phyloP scores from a whole-genome alignment of 2,888 invertebrate species.

The Xestoiulus laeticollis region DNA sequence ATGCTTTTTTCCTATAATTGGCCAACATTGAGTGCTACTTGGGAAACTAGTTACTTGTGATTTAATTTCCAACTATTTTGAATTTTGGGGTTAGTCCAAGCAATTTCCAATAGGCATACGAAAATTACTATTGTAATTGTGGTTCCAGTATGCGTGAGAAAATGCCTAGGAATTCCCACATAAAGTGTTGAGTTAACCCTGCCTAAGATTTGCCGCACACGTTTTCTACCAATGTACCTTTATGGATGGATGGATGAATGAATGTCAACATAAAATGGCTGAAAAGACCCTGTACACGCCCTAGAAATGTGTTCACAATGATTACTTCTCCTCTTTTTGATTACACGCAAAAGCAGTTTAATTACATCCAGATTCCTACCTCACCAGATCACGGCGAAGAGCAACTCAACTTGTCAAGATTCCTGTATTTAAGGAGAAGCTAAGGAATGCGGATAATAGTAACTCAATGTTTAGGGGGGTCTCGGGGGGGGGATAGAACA shows the following conservation, averaged over 20 bases:
- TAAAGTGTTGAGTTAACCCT: background rate
- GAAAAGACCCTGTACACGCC: background rate
- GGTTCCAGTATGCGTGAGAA: too few relatives aligned
- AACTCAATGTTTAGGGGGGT: background rate
- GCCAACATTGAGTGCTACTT: too few relatives aligned
- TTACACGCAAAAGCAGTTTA: conserved; percentile 7
- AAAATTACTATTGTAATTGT: too few relatives aligned
- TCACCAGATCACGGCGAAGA: background rate
- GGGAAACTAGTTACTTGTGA: too few relatives aligned
- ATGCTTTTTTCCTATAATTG: too few relatives aligned
- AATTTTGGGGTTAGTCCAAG: too few relatives aligned
- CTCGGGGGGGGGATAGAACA: background rate
- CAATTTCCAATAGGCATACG: too few relatives aligned
- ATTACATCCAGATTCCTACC: background rate
- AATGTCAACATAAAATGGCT: background rate
- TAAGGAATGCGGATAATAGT: background rate
- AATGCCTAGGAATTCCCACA: too few relatives aligned
- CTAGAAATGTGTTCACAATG: background rate
- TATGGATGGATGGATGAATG: conserved; percentile 5
- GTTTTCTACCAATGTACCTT: background rate
- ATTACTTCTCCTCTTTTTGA: background rate
- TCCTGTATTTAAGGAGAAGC: conserved; percentile 25
- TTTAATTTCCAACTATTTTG: too few relatives aligned
- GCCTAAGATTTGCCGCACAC: background rate
- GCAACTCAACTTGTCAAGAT: conserved; percentile 35